Conservation (phyloP, 2,888 invertebrate genomes). For the Drosophila paracracens region DNA sequence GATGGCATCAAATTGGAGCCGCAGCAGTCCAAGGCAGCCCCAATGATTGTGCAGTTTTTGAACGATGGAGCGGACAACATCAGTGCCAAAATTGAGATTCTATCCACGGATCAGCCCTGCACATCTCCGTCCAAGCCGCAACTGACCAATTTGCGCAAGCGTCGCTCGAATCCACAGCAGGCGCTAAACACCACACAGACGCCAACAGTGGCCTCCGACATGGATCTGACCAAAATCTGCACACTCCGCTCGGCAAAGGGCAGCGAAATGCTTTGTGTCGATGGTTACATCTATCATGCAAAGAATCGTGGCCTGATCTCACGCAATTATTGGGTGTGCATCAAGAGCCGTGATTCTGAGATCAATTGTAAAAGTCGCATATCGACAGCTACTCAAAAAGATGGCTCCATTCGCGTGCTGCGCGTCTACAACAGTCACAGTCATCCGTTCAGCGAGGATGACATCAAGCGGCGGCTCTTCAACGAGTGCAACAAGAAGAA, state of each 20-base stretch:
- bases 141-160: conserved; percentile 54
- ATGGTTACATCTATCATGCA: conserved; percentile 80
- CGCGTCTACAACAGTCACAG: conserved; percentile 78
- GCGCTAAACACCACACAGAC: background rate
- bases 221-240: conserved; percentile 78
- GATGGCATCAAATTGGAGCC: conserved; percentile 73
- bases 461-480: conserved; percentile 78
- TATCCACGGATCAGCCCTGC: conserved; percentile 23
- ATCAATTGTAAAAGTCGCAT: conserved; percentile 81
- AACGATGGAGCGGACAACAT: conserved; percentile 70
- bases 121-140: conserved; percentile 56
- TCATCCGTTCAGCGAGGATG: conserved; percentile 75
- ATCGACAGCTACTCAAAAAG: conserved; percentile 72
- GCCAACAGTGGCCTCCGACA: conserved; percentile 46
- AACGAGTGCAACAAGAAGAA: conserved; percentile 77
- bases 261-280: conserved; percentile 81
- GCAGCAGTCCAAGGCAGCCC: conserved; percentile 45
- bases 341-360: conserved; percentile 76
- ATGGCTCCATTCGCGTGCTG: conserved; percentile 73
- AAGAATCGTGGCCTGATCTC: conserved; percentile 76
- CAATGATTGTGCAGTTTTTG: conserved; percentile 68
- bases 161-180: conserved; percentile 34
- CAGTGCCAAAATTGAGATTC: conserved; percentile 68
- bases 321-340: conserved; percentile 82
- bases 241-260: conserved; percentile 82